Conservation (phyloP, 2,113 vertebrate genomes). For the Tetrao urogallus region DNA sequence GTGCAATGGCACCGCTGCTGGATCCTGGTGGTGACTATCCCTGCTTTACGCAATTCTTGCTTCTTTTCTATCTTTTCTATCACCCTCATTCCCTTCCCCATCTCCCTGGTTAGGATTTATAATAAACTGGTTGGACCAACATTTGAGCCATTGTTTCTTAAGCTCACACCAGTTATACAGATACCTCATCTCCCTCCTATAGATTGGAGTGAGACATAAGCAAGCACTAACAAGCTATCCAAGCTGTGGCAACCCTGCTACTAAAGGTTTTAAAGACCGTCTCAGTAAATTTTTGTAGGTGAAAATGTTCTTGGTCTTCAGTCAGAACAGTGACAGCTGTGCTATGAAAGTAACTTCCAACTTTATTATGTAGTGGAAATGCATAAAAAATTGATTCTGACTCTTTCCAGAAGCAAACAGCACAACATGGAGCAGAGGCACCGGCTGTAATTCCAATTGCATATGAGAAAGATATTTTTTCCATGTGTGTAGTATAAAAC, state of each 20-base stretch:
- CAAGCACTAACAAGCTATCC: background rate
- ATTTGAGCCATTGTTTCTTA: no score
- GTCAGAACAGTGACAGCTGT: background rate
- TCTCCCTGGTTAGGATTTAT: no score
- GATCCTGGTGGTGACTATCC: no score
- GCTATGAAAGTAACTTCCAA: background rate
- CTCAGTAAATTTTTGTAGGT: background rate
- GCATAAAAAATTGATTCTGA: background rate
- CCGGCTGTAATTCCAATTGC: accelerated
- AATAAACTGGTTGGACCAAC: no score
- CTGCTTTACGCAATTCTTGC: no score
- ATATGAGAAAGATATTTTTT: background rate
- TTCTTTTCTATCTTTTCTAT: no score
- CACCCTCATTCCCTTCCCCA: no score
- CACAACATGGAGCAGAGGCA: background rate
- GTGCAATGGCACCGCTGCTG: no score
- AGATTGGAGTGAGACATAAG: background rate
- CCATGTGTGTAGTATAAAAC: accelerated
- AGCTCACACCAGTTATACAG: no score
- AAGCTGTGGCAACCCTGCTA: background rate
- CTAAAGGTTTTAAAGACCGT: background rate
- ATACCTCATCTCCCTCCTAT: no score
- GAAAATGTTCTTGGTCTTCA: background rate
- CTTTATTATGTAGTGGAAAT: background rate
- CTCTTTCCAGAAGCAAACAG: background rate